Conservation (phyloP, 2,797 vertebrate species). For the Halcyon smyrnensis region DNA sequence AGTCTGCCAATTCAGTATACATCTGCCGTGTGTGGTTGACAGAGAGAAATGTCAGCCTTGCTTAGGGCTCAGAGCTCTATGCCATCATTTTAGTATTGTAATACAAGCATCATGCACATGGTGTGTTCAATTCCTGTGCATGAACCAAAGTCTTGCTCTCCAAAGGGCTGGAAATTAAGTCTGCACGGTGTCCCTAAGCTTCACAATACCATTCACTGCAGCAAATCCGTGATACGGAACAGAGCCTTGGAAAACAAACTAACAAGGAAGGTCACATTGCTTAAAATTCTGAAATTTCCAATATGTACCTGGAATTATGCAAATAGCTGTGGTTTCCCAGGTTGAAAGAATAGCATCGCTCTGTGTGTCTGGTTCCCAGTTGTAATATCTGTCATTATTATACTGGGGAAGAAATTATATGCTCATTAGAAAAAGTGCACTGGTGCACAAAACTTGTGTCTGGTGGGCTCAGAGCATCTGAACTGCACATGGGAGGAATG, state of each 20-base stretch:
- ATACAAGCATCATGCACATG: background rate
- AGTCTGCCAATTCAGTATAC: background rate
- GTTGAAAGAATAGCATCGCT: background rate
- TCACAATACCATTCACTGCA: background rate
- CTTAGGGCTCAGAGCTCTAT: background rate
- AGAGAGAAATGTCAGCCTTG: background rate
- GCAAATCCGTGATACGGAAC: background rate
- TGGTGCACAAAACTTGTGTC: background rate
- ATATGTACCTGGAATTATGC: background rate
- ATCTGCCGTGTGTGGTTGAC: background rate
- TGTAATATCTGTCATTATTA: background rate
- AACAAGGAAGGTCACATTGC: background rate
- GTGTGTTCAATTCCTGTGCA: background rate
- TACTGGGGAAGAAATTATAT: background rate
- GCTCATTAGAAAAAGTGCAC: background rate
- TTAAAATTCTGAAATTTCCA: slow-evolving; percentile 17
- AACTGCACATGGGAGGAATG: background rate
- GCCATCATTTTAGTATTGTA: background rate
- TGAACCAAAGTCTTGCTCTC: background rate
- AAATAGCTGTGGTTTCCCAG: background rate
- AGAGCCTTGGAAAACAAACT: background rate
- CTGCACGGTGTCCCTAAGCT: background rate
- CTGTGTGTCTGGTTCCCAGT: background rate
- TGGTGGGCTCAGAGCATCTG: background rate
- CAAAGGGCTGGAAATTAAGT: slow-evolving; percentile 5